Conservation (phyloP, 2,888 invertebrate genomes). For the Drosophila picticornis region DNA sequence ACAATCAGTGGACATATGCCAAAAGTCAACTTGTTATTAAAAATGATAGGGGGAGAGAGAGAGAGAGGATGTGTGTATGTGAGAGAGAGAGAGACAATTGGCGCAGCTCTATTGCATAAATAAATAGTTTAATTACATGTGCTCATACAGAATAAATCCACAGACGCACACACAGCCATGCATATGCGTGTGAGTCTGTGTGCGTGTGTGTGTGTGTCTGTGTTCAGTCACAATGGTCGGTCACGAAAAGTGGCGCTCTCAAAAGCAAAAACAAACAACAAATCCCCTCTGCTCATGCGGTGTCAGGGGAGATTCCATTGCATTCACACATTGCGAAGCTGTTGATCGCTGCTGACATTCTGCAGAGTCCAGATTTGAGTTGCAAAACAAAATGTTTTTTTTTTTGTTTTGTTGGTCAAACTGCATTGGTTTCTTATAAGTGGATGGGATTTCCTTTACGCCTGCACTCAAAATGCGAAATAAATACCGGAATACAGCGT, state of each 20-base stretch:
- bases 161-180: not conserved
- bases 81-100: conserved; percentile 19
- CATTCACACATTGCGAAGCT: not conserved
- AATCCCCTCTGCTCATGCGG: not conserved
- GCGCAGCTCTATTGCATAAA: conserved; percentile 32
- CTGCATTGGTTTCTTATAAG: not conserved
- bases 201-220: not conserved
- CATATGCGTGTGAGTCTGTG: conserved; percentile 15
- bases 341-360: not conserved
- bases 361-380: not conserved
- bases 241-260: conserved; percentile 41
- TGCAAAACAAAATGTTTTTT: not conserved
- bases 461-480: not conserved
- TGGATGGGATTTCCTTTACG: not conserved
- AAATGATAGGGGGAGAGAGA: not conserved
- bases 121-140: conserved; percentile 24
- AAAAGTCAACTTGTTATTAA: conserved; percentile 1
- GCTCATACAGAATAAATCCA: conserved; percentile 18
- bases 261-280: conserved; percentile 4
- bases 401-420: not conserved
- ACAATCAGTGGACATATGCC: conserved; percentile 17
- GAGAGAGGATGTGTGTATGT: not conserved
- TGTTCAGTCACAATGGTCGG: conserved; percentile 44
- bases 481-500: not conserved
- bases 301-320: conserved; percentile 11